Evolutionary conservation across 2,888 invertebrate species (phyloP).

Genomic region (Pecten maximus): DNA sequence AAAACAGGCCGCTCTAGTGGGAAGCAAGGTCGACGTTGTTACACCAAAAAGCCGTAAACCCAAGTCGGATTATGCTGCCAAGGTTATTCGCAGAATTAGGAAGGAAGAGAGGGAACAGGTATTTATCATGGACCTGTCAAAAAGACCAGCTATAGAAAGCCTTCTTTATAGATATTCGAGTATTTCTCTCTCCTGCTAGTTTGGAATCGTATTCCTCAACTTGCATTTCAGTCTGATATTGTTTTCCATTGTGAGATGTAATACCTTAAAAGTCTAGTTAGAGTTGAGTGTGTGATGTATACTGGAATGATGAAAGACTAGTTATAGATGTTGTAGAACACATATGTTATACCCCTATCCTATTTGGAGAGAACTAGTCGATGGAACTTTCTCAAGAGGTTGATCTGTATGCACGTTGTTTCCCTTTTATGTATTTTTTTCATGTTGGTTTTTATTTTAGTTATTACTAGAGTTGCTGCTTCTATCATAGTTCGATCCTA

Average conservation of each 20-base stretch:
- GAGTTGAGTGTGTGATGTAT: not conserved
- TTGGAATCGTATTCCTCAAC: not conserved
- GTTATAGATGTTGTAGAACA: not conserved
- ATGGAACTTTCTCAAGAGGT: too few relatives aligned
- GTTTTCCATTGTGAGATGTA: not conserved
- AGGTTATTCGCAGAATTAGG: constrained; percentile 56
- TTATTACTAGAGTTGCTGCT: constrained; percentile 21
- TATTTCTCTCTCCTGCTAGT: not conserved
- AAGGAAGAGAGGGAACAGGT: constrained; percentile 29
- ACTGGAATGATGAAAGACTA: not conserved
- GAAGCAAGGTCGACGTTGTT: constrained; percentile 73
- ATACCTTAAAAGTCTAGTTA: not conserved
- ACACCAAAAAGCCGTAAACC: constrained; percentile 66
- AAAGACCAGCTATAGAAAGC: not conserved
- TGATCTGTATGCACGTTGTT: not conserved
- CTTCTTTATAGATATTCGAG: not conserved
- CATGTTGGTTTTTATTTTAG: constrained; percentile 11
- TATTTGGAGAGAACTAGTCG: not conserved
- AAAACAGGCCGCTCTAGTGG: constrained; percentile 76
- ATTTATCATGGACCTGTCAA: not conserved
- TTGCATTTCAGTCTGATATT: not conserved
- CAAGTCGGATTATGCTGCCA: constrained; percentile 70
- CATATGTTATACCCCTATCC: not conserved
- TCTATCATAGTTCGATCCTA: constrained; percentile 28
- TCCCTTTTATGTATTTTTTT: not conserved